These are phyloP conservation scores for Holcopasites calliopsidis DNA, from an alignment of 1,140 invertebrate genomes.

Conservation along the genomic window DNA sequence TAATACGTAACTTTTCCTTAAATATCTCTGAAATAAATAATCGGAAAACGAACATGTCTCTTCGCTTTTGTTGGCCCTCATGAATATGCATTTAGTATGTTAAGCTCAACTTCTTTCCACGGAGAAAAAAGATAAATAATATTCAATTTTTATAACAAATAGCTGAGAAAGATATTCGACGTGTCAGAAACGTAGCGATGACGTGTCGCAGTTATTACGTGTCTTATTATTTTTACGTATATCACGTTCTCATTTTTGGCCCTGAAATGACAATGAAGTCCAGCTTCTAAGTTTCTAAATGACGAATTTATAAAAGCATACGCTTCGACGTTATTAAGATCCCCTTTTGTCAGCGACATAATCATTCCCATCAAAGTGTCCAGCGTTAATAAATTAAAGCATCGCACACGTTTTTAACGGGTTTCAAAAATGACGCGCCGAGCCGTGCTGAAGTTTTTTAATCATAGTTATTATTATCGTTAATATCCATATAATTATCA, in stretches of 20 bases:
- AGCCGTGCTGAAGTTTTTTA: conserved; percentile 70
- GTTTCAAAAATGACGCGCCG: conserved; percentile 48
- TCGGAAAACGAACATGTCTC: no score
- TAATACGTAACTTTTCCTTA: no score
- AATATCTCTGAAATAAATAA: no score
- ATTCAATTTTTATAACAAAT: neutral
- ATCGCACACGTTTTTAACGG: conserved; percentile 9
- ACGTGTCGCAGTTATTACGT: neutral
- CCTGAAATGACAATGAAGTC: conserved; percentile 16
- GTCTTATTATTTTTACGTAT: conserved; percentile 3
- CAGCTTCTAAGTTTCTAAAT: conserved; percentile 34
- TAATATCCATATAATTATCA: conserved; percentile 81
- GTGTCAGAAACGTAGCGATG: neutral
- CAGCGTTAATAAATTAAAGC: neutral
- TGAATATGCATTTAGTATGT: neutral
- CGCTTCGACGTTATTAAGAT: neutral
- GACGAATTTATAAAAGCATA: conserved; percentile 13
- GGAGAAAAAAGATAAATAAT: conserved; percentile 6
- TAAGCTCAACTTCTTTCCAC: neutral
- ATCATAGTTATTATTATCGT: conserved; percentile 81
- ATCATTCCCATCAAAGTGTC: neutral
- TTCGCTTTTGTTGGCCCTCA: no score
- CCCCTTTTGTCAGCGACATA: neutral
- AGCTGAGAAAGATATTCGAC: neutral
- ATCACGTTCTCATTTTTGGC: conserved; percentile 23